Percentiles rank a stretch among this genome's conserved stretches.
These are phyloP conservation scores for Smutsia gigantea DNA, from an alignment of 2,797 vertebrate genomes.

Conservation along the genomic window DNA sequence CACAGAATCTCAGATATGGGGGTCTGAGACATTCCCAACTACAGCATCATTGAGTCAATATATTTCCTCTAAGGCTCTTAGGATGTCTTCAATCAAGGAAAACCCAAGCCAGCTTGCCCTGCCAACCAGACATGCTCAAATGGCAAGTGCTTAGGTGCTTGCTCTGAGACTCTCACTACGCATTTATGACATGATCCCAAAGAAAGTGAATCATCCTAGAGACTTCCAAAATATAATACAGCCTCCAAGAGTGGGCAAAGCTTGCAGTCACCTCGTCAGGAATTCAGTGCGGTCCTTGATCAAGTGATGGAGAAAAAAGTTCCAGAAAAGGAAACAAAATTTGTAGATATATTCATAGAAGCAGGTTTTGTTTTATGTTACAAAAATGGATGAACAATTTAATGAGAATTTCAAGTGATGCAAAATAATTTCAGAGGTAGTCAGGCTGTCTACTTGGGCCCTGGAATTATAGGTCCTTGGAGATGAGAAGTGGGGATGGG, in stretches of 20 bases:
- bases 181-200: neutral
- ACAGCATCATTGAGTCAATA: neutral
- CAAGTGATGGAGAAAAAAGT: neutral
- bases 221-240: neutral
- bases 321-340: neutral
- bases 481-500: neutral
- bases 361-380: neutral
- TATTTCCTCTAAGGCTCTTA: neutral
- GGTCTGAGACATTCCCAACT: neutral
- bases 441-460: neutral
- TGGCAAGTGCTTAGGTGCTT: neutral
- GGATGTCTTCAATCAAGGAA: neutral
- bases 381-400: neutral
- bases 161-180: neutral
- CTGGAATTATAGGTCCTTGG: neutral
- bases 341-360: neutral
- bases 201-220: neutral
- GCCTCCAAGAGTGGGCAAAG: neutral
- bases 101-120: neutral
- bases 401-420: neutral
- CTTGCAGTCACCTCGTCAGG: neutral
- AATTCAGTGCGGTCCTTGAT: neutral
- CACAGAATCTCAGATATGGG: neutral
- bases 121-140: neutral
- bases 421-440: constrained; percentile 1